phyloP scores from a whole-genome alignment of 2,888 invertebrate genomes.

The Drosophila multiciliata region DNA sequence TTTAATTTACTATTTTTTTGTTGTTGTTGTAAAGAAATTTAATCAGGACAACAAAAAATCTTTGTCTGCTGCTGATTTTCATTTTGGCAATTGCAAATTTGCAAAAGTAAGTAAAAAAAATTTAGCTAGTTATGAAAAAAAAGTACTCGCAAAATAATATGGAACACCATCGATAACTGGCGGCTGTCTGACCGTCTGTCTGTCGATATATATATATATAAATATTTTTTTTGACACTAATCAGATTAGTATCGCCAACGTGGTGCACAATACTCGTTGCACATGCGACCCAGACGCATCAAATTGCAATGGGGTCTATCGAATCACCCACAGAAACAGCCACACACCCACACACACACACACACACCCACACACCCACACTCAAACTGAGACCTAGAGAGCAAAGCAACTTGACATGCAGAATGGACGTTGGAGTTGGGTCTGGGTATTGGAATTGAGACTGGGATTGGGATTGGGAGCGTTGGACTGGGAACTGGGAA shows the following conservation, averaged over 20 bases:
- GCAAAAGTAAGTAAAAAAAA: constrained; percentile 6
- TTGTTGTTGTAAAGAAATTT: neutral
- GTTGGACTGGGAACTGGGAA: constrained; percentile 21
- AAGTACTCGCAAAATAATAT: constrained; percentile 18
- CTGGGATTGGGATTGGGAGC: constrained; percentile 27
- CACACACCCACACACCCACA: constrained; percentile 28
- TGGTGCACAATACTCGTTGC: constrained; percentile 56
- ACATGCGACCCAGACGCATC: constrained; percentile 68
- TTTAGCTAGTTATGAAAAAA: constrained; percentile 18
- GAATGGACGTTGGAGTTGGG: constrained; percentile 64
- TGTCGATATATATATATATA: constrained; percentile 49
- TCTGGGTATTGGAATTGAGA: constrained; percentile 33
- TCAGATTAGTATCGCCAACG: constrained; percentile 85
- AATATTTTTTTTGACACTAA: constrained; percentile 81
- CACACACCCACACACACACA: constrained; percentile 24
- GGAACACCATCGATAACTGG: constrained; percentile 19
- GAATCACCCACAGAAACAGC: constrained; percentile 28
- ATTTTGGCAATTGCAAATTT: neutral
- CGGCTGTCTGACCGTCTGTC: constrained; percentile 62
- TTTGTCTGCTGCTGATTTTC: no score
- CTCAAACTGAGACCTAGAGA: constrained; percentile 4
- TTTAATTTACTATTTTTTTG: neutral
- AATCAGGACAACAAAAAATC: neutral
- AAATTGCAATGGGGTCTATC: constrained; percentile 62
- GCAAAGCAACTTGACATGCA: constrained; percentile 70